Conservation (phyloP, 1,140 invertebrate genomes). For the Lordiphosa stackelbergi region DNA sequence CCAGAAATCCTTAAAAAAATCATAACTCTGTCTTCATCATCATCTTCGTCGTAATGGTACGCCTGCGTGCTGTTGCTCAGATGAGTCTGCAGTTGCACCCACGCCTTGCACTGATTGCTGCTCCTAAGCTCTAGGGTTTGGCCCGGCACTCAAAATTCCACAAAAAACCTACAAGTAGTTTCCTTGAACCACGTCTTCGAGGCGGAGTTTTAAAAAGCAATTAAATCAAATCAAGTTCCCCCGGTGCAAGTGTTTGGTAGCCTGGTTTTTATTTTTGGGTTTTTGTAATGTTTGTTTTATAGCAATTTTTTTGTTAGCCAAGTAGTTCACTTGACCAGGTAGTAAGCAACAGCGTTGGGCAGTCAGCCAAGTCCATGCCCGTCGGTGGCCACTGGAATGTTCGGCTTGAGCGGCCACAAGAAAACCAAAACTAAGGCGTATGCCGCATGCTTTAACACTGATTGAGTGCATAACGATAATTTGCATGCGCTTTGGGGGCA, state of each 20-base stretch:
- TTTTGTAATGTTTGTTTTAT: conserved; percentile 20
- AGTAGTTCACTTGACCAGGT: conserved; percentile 73
- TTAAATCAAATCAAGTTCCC: conserved; percentile 72
- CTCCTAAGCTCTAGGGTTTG: conserved; percentile 16
- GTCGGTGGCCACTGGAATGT: conserved; percentile 54
- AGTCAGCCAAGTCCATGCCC: conserved; percentile 48
- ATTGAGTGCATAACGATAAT: conserved; percentile 49
- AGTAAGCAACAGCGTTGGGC: conserved; percentile 38
- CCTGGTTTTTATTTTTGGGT: conserved; percentile 27
- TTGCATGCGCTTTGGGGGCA: conserved; percentile 25
- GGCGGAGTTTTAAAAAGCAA: conserved; percentile 57
- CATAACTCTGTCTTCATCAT: not conserved
- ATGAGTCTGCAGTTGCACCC: conserved; percentile 18
- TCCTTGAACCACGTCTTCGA: conserved; percentile 55
- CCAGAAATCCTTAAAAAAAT: conserved; percentile 12
- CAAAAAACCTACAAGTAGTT: conserved; percentile 29
- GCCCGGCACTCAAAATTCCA: conserved; percentile 26
- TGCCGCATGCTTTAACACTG: conserved; percentile 39
- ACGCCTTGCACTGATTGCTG: conserved; percentile 12
- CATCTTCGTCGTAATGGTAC: no score
- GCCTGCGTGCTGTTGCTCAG: not conserved
- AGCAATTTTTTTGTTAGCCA: conserved; percentile 29
- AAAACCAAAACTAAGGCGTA: conserved; percentile 27
- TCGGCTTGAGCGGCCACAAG: conserved; percentile 52
- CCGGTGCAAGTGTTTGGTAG: conserved; percentile 38